Conservation (phyloP, 2,113 vertebrate species). For the Osmerus eperlanus region DNA sequence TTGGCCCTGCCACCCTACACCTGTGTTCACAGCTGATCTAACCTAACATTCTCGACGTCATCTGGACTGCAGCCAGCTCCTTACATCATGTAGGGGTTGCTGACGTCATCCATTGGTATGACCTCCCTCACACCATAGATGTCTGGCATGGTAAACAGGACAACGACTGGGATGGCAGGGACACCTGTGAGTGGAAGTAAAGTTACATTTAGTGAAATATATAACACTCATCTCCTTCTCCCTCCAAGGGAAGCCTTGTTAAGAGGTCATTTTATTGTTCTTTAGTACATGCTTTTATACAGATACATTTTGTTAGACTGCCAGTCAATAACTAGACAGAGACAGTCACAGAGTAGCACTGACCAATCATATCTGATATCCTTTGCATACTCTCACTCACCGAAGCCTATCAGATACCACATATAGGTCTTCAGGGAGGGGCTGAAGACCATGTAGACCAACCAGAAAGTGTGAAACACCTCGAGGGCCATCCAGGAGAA, state of each 20-base stretch:
- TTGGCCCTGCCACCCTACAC: no score
- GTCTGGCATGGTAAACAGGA: slow-evolving; percentile 51
- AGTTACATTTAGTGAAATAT: neutral
- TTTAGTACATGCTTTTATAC: no score
- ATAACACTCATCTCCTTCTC: neutral
- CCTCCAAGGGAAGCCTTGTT: no score
- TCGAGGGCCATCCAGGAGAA: slow-evolving; percentile 75
- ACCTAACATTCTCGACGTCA: no score
- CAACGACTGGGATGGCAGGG: slow-evolving; percentile 53
- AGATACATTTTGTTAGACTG: no score
- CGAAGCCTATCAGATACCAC: slow-evolving; percentile 65
- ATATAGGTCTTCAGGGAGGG: slow-evolving; percentile 46
- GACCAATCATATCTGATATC: neutral
- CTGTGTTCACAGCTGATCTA: no score
- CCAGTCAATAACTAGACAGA: no score
- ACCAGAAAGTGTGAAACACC: slow-evolving; percentile 71
- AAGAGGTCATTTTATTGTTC: neutral
- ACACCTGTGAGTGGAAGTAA: slow-evolving; percentile 47
- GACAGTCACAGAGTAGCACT: no score
- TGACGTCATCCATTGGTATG: slow-evolving; percentile 24
- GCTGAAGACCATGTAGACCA: slow-evolving; percentile 65
- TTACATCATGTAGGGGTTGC: slow-evolving; percentile 65
- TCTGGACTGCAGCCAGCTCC: neutral
- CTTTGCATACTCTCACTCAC: slow-evolving; percentile 49
- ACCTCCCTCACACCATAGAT: slow-evolving; percentile 64